Percentiles rank a stretch among this genome's conserved stretches.
phyloP scores from a whole-genome alignment of 2,888 invertebrate species.

The Punctoribates punctum region DNA sequence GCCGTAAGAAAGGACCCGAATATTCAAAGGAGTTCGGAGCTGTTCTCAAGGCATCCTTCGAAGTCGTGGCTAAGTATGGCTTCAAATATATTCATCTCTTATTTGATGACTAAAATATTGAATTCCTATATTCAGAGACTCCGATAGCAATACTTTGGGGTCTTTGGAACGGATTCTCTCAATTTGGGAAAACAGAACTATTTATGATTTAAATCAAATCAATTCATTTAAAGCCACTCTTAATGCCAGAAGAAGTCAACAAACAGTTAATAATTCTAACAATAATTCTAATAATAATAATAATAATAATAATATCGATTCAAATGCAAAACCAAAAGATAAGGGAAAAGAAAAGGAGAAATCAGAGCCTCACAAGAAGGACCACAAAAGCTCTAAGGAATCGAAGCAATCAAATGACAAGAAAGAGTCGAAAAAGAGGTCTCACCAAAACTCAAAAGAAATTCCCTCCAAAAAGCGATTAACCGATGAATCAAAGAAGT shows the following conservation, averaged over 20 bases:
- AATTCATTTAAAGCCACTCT: slow-evolving; percentile 15
- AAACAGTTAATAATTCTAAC: slow-evolving; percentile 15
- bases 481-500: slow-evolving; percentile 23
- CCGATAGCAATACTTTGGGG: slow-evolving; percentile 53
- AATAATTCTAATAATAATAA: neutral
- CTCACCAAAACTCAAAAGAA: slow-evolving; percentile 4
- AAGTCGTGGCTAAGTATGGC: slow-evolving; percentile 66
- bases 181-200: slow-evolving; percentile 57
- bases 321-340: neutral
- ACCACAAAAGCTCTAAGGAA: slow-evolving; percentile 17
- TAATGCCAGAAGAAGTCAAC: neutral
- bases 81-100: neutral
- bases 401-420: neutral
- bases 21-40: slow-evolving; percentile 74
- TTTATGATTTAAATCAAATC: slow-evolving; percentile 70
- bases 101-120: slow-evolving; percentile 1
- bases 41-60: slow-evolving; percentile 75
- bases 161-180: slow-evolving; percentile 55
- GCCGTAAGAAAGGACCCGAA: slow-evolving; percentile 94
- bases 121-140: slow-evolving; percentile 50
- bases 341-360: neutral
- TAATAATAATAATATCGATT: neutral
- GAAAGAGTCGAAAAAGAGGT: slow-evolving; percentile 1
- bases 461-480: slow-evolving; percentile 5
- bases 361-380: slow-evolving; percentile 14